Conservation (phyloP, 1,140 invertebrate genomes). For the Polypedilum pembai region DNA sequence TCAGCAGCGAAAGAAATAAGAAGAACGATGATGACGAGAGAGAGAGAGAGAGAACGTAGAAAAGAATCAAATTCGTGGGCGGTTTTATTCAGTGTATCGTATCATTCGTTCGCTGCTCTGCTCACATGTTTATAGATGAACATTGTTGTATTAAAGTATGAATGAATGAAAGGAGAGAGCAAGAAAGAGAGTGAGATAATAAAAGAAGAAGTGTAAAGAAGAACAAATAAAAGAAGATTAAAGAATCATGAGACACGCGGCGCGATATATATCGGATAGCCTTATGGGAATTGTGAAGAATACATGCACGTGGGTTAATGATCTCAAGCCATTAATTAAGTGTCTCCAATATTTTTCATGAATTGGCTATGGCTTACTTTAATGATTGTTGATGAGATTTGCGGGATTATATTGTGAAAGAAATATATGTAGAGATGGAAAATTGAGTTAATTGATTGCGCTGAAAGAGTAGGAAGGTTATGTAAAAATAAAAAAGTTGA, state of each 20-base stretch:
- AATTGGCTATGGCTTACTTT: neutral
- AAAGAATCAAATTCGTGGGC: conserved; percentile 3
- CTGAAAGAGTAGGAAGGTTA: too few relatives aligned
- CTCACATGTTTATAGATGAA: neutral
- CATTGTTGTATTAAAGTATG: neutral
- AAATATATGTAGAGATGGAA: too few relatives aligned
- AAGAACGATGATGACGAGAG: neutral
- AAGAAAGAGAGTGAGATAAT: neutral
- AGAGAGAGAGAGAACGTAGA: neutral
- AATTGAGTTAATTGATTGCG: too few relatives aligned
- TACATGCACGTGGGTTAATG: neutral
- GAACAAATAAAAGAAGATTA: conserved; percentile 23
- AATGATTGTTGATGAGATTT: neutral
- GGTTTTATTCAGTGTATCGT: conserved; percentile 22
- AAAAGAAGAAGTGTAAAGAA: conserved; percentile 13
- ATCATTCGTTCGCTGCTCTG: neutral
- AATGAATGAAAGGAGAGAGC: neutral
- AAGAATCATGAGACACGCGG: conserved; percentile 26
- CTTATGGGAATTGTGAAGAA: conserved; percentile 18
- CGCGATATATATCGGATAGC: conserved; percentile 18
- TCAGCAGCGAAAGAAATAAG: neutral
- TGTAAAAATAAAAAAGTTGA: neutral
- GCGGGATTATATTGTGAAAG: neutral
- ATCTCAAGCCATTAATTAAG: conserved; percentile 18
- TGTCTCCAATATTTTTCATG: conserved; percentile 2